phyloP scores from a whole-genome alignment of 2,888 invertebrate genomes.

The Metalampra italica region DNA sequence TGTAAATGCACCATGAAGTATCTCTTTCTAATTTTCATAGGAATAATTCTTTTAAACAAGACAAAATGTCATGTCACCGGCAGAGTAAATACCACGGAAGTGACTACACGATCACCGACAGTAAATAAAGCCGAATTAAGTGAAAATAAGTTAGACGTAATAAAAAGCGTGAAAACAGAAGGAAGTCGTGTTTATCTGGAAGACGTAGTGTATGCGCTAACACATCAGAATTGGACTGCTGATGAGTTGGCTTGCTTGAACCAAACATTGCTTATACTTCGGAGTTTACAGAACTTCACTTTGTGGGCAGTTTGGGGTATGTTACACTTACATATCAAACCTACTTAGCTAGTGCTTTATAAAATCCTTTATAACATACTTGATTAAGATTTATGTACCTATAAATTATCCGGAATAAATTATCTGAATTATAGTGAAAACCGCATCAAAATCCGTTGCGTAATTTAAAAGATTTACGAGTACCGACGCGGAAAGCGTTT shows the following conservation, averaged over 20 bases:
- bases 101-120: slow-evolving; percentile 8
- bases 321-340: too few species aligned
- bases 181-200: slow-evolving; percentile 47
- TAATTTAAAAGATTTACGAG: too few species aligned
- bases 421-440: too few species aligned
- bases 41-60: slow-evolving; percentile 15
- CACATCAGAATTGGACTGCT: slow-evolving; percentile 52
- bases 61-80: slow-evolving; percentile 16
- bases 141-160: not conserved
- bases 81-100: slow-evolving; percentile 11
- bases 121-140: slow-evolving; percentile 1
- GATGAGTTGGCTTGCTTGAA: slow-evolving; percentile 55
- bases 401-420: too few species aligned
- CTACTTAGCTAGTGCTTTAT: too few species aligned
- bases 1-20: slow-evolving; percentile 35
- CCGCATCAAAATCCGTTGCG: too few species aligned
- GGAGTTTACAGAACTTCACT: slow-evolving; percentile 70
- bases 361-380: too few species aligned
- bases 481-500: too few species aligned
- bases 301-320: slow-evolving; percentile 79
- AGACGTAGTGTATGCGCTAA: slow-evolving; percentile 55
- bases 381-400: too few species aligned
- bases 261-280: slow-evolving; percentile 48
- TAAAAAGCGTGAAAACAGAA: slow-evolving; percentile 1
- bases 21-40: slow-evolving; percentile 16